phyloP scores from a whole-genome alignment of 2,113 vertebrate species.

The Sardina pilchardus region DNA sequence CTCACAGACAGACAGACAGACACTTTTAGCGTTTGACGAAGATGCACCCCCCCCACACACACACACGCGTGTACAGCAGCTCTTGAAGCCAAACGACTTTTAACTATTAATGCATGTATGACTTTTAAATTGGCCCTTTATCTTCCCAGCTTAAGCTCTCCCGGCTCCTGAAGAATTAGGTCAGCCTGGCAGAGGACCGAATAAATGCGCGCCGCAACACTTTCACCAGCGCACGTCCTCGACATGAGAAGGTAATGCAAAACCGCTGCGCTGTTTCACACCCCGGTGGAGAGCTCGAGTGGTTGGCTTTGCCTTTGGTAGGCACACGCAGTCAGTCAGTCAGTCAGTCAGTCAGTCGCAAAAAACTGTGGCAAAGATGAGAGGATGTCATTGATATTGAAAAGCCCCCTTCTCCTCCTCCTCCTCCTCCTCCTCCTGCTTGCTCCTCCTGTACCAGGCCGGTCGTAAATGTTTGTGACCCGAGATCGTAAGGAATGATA shows the following conservation, averaged over 20 bases:
- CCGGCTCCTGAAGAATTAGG: conserved; percentile 38
- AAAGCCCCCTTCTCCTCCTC: background rate
- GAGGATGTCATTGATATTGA: background rate
- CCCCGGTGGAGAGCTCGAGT: conserved; percentile 14
- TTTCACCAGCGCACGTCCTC: background rate
- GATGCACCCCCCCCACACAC: background rate
- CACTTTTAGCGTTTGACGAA: background rate
- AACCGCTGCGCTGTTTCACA: background rate
- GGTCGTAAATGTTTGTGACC: conserved; percentile 3
- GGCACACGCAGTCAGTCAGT: too few relatives aligned
- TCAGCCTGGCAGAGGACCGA: conserved; percentile 29
- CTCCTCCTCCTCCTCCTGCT: background rate
- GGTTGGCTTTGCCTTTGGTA: conserved; percentile 21
- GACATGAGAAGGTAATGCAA: background rate
- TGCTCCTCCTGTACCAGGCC: background rate
- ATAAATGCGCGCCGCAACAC: background rate
- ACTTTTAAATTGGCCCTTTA: conserved; percentile 31
- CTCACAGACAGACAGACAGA: background rate
- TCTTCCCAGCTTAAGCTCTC: conserved; percentile 22
- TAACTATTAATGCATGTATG: conserved; percentile 26
- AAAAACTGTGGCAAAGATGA: background rate
- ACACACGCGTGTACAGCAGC: background rate
- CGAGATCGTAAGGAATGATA: background rate
- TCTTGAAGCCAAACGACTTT: background rate
- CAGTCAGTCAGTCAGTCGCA: background rate